Evolutionary conservation across 2,113 vertebrate genomes (phyloP).

Genomic region (Neogale vison): DNA sequence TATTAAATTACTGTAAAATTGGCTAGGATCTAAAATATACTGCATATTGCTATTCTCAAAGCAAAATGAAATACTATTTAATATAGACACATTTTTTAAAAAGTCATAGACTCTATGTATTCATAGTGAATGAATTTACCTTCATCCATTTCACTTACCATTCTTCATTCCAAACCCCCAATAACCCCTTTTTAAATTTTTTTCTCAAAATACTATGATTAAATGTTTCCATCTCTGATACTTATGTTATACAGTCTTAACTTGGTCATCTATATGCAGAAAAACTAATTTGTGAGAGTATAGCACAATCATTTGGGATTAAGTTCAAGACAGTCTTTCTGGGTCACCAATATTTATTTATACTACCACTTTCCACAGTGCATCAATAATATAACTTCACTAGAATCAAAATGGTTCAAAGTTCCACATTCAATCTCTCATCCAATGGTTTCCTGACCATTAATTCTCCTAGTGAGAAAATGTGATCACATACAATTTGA

Average conservation of each 20-base stretch:
- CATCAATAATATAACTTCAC: background rate
- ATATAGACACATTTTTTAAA: background rate
- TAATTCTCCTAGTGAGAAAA: background rate
- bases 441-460: background rate
- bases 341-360: background rate
- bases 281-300: background rate
- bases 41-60: background rate
- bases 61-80: background rate
- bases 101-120: background rate
- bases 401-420: background rate
- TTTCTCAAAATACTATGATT: background rate
- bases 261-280: background rate
- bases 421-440: background rate
- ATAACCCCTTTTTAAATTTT: background rate
- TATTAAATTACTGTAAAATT: background rate
- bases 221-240: background rate
- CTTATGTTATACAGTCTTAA: background rate
- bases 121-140: background rate
- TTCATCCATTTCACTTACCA: background rate
- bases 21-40: background rate
- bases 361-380: background rate
- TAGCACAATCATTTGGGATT: background rate
- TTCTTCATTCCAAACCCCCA: background rate
- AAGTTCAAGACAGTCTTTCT: background rate
- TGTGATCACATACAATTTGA: background rate